Evolutionary conservation across 2,113 vertebrate species (phyloP).

Genomic region (Ceyx cyanopectus): DNA sequence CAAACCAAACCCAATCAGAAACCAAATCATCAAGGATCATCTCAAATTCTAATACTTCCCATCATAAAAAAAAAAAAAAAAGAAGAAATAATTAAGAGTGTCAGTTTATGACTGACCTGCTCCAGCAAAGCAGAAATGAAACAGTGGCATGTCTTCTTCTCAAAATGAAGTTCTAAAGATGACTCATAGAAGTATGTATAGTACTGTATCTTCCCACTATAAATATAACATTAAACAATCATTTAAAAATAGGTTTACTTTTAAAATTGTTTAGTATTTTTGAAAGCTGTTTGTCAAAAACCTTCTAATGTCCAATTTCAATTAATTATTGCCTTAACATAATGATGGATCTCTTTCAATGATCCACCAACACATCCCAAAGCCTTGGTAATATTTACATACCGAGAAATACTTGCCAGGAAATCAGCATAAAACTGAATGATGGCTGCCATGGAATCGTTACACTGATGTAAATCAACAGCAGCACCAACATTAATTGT

Average conservation of each 20-base stretch:
- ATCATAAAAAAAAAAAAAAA: background rate
- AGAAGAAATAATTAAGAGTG: background rate
- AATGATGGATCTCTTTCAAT: rapidly evolving
- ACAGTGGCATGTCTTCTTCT: background rate
- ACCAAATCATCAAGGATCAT: too few relatives aligned
- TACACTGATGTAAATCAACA: slow-evolving; percentile 44
- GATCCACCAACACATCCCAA: background rate
- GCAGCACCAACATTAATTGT: slow-evolving; percentile 33
- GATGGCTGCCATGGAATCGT: background rate
- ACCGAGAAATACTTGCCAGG: background rate
- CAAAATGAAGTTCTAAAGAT: background rate
- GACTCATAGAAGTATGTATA: background rate
- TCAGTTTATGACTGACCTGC: background rate
- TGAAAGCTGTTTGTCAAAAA: background rate
- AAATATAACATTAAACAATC: background rate
- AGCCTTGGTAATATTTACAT: background rate
- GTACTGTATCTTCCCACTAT: background rate
- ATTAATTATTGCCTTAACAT: background rate
- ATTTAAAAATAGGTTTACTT: background rate
- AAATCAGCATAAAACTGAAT: slow-evolving; percentile 1
- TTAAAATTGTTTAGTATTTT: background rate
- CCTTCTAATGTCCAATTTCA: background rate
- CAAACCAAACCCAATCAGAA: background rate
- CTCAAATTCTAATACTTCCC: background rate
- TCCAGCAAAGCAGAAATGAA: background rate